phyloP scores from a whole-genome alignment of 2,888 invertebrate species.

The Lamellibrachia columna region DNA sequence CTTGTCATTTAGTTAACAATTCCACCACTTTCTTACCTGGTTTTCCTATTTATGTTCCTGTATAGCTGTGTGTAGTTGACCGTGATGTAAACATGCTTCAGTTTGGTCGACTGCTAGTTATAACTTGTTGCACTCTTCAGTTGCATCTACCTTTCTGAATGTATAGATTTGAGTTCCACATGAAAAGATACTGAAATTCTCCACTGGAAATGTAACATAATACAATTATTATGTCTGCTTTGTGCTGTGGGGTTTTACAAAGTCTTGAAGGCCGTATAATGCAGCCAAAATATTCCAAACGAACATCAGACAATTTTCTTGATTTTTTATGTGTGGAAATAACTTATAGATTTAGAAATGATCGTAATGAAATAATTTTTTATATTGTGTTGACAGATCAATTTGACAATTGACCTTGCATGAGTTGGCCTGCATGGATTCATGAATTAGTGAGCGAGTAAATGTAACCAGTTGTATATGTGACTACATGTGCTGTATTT shows the following conservation, averaged over 20 bases:
- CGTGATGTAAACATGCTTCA: constrained; percentile 2
- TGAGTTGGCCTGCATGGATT: background rate
- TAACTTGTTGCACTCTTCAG: background rate
- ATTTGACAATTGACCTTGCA: background rate
- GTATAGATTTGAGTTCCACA: background rate
- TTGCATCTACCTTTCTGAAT: background rate
- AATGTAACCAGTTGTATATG: background rate
- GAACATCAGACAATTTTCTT: too few species aligned
- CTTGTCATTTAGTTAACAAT: background rate
- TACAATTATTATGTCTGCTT: too few species aligned
- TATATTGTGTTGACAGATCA: too few species aligned
- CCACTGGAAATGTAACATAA: background rate
- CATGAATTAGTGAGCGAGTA: background rate
- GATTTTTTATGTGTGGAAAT: too few species aligned
- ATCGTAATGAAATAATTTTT: too few species aligned
- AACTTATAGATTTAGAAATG: too few species aligned
- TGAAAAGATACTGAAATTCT: background rate
- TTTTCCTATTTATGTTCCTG: background rate
- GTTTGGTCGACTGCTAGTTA: background rate
- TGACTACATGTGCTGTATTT: background rate
- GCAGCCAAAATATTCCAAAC: too few species aligned
- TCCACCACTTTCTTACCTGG: background rate
- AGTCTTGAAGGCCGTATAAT: too few species aligned
- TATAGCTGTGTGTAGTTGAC: background rate
- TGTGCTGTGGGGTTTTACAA: too few species aligned